phyloP scores from a whole-genome alignment of 2,888 invertebrate species.

The Artemia sp. region DNA sequence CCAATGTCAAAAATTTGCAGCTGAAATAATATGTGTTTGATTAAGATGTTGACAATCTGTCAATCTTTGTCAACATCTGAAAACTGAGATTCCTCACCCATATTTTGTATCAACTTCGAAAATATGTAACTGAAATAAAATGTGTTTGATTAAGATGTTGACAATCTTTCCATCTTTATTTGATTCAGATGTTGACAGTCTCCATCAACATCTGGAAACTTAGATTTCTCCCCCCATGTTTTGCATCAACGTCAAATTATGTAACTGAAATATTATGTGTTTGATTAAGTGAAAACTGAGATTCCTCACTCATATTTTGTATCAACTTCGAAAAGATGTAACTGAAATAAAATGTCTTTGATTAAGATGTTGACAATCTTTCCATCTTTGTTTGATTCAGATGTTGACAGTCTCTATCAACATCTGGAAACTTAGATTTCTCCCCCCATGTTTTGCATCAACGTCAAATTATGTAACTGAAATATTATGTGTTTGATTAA shows the following conservation, averaged over 20 bases:
- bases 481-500: neutral
- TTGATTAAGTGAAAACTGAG: neutral
- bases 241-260: neutral
- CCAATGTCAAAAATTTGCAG: neutral
- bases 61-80: neutral
- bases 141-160: neutral
- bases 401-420: neutral
- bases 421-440: neutral
- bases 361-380: neutral
- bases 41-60: neutral
- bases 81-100: slow-evolving; percentile 1
- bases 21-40: neutral
- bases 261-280: neutral
- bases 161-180: neutral
- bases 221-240: neutral
- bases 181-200: neutral
- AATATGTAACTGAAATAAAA: too few relatives aligned
- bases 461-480: too few relatives aligned
- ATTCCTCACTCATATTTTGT: neutral
- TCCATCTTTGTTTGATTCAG: neutral
- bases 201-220: neutral
- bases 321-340: neutral
- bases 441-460: neutral
- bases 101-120: neutral
- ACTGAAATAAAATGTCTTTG: neutral